phyloP scores from a whole-genome alignment of 1,140 invertebrate genomes.

The Drosophila repleta region DNA sequence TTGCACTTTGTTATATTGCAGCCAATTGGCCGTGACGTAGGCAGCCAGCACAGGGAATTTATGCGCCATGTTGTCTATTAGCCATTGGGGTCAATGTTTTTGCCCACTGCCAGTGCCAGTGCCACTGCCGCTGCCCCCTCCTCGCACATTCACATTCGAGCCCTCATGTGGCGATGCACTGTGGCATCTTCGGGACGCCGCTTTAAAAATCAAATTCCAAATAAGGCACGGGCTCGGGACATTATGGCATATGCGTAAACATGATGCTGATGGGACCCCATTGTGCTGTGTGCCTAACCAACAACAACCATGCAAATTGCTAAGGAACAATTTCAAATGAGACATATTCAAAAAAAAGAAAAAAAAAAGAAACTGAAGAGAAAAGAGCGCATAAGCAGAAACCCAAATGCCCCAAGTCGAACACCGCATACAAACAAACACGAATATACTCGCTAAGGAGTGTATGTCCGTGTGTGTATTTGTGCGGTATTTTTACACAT shows the following conservation, averaged over 20 bases:
- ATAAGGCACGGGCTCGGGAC: constrained; percentile 11
- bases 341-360: constrained; percentile 64
- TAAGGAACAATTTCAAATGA: constrained; percentile 75
- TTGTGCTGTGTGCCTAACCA: constrained; percentile 33
- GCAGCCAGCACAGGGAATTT: constrained; percentile 55
- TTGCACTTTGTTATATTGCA: constrained; percentile 83
- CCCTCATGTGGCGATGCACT: constrained; percentile 19
- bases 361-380: constrained; percentile 13
- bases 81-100: constrained; percentile 73
- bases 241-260: constrained; percentile 16
- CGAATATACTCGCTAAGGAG: constrained; percentile 65
- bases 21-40: constrained; percentile 77
- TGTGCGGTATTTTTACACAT: constrained; percentile 23
- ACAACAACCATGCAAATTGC: constrained; percentile 66
- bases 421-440: constrained; percentile 53
- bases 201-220: constrained; percentile 71
- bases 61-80: constrained; percentile 77
- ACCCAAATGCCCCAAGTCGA: constrained; percentile 25
- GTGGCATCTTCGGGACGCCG: constrained; percentile 43
- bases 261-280: constrained; percentile 34
- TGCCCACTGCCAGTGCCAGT: neutral
- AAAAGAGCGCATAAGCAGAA: constrained; percentile 58
- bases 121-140: neutral
- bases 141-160: constrained; percentile 1
- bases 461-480: constrained; percentile 4